These are phyloP conservation scores for Cromileptes altivelis DNA, from an alignment of 2,113 vertebrate species.

Conservation along the genomic window DNA sequence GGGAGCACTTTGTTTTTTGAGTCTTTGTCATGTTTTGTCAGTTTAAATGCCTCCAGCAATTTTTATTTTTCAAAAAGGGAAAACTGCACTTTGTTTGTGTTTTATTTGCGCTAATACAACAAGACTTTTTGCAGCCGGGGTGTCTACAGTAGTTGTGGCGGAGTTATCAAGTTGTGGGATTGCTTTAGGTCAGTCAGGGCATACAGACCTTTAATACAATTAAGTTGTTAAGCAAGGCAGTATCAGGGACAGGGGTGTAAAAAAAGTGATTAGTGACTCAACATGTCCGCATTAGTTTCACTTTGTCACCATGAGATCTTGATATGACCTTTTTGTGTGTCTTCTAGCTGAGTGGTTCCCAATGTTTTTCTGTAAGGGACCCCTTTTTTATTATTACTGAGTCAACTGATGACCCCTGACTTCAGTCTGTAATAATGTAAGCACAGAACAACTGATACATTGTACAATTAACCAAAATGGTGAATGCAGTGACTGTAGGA, in stretches of 20 bases:
- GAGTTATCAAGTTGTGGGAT: not conserved
- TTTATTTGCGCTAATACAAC: not conserved
- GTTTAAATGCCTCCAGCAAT: too few relatives aligned
- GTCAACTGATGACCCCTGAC: too few relatives aligned
- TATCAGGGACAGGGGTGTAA: not conserved
- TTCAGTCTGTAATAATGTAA: too few relatives aligned
- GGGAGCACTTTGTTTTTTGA: not conserved
- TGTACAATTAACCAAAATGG: too few relatives aligned
- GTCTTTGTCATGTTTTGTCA: not conserved
- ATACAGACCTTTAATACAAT: not conserved
- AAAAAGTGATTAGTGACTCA: not conserved
- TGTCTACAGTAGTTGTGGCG: not conserved
- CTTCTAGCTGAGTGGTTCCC: not conserved
- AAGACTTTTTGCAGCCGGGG: too few relatives aligned
- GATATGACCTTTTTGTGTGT: not conserved
- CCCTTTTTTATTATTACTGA: too few relatives aligned
- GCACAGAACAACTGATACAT: too few relatives aligned
- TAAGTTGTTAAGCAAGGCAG: conserved; percentile 11
- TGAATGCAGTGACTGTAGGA: too few relatives aligned
- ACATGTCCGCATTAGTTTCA: not conserved
- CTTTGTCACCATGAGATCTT: not conserved
- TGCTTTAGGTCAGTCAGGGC: not conserved
- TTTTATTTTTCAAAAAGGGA: not conserved
- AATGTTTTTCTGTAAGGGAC: too few relatives aligned
- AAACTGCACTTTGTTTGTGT: not conserved